A percentile compares a stretch with the other conserved stretches of the same genome.
Evolutionary conservation across 1,140 invertebrate species (phyloP).

Genomic region (Hesperophylax magnus): DNA sequence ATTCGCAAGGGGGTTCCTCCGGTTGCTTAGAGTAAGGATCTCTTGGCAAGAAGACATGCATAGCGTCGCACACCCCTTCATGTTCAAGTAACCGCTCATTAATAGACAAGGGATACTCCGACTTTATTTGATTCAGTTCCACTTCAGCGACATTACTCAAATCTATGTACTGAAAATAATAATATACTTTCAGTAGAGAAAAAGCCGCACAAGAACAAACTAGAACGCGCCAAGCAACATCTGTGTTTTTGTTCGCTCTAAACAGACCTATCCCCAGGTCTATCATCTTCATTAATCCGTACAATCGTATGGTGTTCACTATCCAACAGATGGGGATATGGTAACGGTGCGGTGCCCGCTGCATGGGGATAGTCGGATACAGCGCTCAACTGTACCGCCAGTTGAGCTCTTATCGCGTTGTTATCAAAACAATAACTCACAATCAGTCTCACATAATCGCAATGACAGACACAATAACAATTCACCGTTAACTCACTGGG

Average conservation of each 20-base stretch:
- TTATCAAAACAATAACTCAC: slow-evolving; percentile 10
- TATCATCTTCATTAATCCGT: neutral
- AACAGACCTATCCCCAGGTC: neutral
- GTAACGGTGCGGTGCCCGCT: neutral
- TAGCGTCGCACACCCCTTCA: slow-evolving; percentile 29
- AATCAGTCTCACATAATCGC: slow-evolving; percentile 14
- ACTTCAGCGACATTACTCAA: neutral
- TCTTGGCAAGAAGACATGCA: slow-evolving; percentile 42
- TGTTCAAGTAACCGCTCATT: slow-evolving; percentile 13
- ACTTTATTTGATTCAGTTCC: neutral
- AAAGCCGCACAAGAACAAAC: slow-evolving; percentile 3
- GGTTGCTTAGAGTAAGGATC: neutral
- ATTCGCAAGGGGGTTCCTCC: neutral
- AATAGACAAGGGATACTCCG: neutral
- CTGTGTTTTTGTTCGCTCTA: slow-evolving; percentile 9
- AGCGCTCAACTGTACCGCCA: neutral
- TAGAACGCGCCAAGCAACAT: neutral
- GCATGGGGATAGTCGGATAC: neutral
- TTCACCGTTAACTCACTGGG: neutral
- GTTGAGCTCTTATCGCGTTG: slow-evolving; percentile 7
- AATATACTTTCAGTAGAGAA: neutral
- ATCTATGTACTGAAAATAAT: neutral
- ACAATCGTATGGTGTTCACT: neutral
- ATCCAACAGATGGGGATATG: slow-evolving; percentile 1
- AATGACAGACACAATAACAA: slow-evolving; percentile 3